Base-by-base conservation (phyloP, 2,113 vertebrate genomes). In the Halichoeres trimaculatus region DNA sequence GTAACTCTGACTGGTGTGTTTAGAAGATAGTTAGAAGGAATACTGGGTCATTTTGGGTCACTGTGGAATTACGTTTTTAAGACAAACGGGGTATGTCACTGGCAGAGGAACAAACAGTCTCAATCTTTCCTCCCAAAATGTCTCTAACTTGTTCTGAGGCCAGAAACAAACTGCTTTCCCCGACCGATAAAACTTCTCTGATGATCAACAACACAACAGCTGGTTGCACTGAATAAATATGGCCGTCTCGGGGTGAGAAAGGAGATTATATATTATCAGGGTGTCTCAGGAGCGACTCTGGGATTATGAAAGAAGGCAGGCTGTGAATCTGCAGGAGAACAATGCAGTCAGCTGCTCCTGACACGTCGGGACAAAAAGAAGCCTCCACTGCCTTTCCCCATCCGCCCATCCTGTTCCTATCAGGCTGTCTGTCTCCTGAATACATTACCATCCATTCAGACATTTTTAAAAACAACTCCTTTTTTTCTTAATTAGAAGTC, bases 271-370 rank as follows among this genome's bases (percentile, higher is more conserved):
- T 78, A 80, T 73, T 70, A 77, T 85, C 78, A 77, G 71, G 41
- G 77, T 59, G 66, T 83, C 76, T 83, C 79, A 81, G 76, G 81
- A 76, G 70, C 47, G 14, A 74, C 83, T 76, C 57, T 70, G 8
- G 66, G 71, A 76, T 84, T 76, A 85, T 85, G 62, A 85, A 88
- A 78, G 81, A 78, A 83, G 67, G 60, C 78, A 51, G 84, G 68
- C 83, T 35, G 72, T 74, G 87, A 85, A 84, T 89, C 85, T 70
- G 56, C 30, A 53, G 57, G 67, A 76, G 81, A 90, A 94, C 91
- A 93, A 93, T 88, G 87, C 70, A 76, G 92, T 94, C 93, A 93
- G 90, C 90, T 93, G 93, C 90, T 91, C 60, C 90, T 90, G 90
- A 92, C 88, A 91, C 79, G 63, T 81, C 66, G 53, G 83, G 77